Evolutionary conservation across 2,113 vertebrate species (phyloP).

Genomic region (Cynopterus brachyotis): DNA sequence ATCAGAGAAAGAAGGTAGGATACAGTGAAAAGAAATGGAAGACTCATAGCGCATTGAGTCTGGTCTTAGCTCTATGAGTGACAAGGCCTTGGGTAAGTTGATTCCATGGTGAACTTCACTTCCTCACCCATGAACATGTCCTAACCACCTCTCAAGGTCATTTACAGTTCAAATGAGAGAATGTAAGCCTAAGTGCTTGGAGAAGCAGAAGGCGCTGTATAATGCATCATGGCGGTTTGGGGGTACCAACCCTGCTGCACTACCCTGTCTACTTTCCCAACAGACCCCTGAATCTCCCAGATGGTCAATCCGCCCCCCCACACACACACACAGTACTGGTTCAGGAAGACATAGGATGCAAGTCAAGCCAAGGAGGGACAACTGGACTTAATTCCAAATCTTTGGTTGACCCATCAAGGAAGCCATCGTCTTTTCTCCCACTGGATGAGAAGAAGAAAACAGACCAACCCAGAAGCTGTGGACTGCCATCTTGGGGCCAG

Average conservation of each 20-base stretch:
- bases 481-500: too few relatives aligned
- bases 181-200: not conserved
- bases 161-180: not conserved
- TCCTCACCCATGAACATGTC: not conserved
- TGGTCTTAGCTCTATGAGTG: not conserved
- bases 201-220: not conserved
- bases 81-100: not conserved
- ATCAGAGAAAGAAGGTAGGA: not conserved
- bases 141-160: not conserved
- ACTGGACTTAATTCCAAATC: not conserved
- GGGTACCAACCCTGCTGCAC: not conserved
- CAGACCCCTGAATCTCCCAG: not conserved
- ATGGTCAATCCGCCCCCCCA: too few relatives aligned
- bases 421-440: not conserved
- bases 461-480: rapidly evolving
- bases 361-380: not conserved
- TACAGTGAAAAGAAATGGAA: not conserved
- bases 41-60: not conserved
- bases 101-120: not conserved
- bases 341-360: not conserved
- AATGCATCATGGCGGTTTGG: rapidly evolving
- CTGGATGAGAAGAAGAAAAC: not conserved
- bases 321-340: too few relatives aligned
- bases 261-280: not conserved
- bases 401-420: not conserved